These are phyloP conservation scores for Pristis pectinata DNA, from an alignment of 2,797 vertebrate genomes.

Conservation along the genomic window DNA sequence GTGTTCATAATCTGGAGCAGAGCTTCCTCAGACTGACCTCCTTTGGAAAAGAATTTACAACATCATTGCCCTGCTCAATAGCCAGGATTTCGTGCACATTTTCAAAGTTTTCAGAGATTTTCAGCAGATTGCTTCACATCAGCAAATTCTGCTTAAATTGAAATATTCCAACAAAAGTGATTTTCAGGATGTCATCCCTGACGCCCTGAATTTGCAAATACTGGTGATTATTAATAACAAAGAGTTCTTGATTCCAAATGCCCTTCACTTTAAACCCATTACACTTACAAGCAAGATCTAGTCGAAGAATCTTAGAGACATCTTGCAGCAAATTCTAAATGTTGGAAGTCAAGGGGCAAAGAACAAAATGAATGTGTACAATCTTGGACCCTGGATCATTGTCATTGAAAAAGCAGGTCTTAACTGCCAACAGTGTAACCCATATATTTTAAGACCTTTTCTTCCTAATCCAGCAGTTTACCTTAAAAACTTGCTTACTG, in stretches of 20 bases:
- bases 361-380: background rate
- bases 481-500: background rate
- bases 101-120: background rate
- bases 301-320: no score
- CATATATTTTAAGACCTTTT: background rate
- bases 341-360: background rate
- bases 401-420: background rate
- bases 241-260: background rate
- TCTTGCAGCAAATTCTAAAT: background rate
- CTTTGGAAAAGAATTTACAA: constrained; percentile 13
- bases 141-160: background rate
- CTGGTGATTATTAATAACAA: background rate
- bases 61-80: background rate
- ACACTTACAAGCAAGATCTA: background rate
- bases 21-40: background rate
- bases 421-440: background rate
- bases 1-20: background rate
- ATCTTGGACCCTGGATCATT: background rate
- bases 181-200: background rate
- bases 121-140: background rate
- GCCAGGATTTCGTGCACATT: background rate
- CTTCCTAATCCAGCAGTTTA: background rate
- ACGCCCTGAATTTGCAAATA: background rate
- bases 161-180: no score
- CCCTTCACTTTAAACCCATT: background rate